phyloP scores from a whole-genome alignment of 2,113 vertebrate genomes.

The Tenebrosternarchus preto region DNA sequence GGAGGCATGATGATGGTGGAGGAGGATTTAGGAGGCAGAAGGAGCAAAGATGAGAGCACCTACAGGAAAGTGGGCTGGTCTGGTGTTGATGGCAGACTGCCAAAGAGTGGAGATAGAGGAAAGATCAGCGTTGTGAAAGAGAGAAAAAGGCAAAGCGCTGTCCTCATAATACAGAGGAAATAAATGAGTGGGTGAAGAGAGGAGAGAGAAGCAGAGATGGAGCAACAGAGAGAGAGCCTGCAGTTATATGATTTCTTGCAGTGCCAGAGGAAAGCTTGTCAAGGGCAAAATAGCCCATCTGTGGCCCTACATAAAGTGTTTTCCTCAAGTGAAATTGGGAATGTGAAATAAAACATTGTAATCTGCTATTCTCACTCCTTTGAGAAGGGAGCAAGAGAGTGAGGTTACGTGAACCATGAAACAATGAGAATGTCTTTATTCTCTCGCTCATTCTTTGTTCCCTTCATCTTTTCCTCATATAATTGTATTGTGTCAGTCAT shows the following conservation, averaged over 20 bases:
- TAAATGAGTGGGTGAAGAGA: neutral
- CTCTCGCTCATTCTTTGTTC: neutral
- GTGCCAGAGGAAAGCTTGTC: conserved; percentile 45
- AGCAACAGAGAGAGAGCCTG: conserved; percentile 21
- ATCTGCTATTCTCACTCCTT: conserved; percentile 50
- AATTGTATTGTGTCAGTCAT: neutral
- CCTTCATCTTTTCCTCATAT: neutral
- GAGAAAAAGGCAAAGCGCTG: neutral
- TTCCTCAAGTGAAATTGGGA: conserved; percentile 57
- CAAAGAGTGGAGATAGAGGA: neutral
- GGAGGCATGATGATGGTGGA: neutral
- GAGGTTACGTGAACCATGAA: conserved; percentile 56
- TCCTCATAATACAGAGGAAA: neutral
- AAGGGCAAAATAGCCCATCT: conserved; percentile 60
- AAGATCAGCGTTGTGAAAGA: neutral
- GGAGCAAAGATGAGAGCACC: neutral
- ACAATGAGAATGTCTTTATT: conserved; percentile 42
- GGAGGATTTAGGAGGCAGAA: neutral
- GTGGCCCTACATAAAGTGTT: conserved; percentile 62
- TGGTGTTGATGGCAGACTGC: neutral
- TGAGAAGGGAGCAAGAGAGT: conserved; percentile 42
- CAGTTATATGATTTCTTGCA: conserved; percentile 44
- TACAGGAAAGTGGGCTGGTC: neutral
- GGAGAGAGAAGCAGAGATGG: neutral
- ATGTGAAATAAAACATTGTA: conserved; percentile 54